A percentile compares a stretch with the other conserved stretches of the same genome.
Conservation (phyloP, 2,797 vertebrate genomes). For the Spheniscus humboldti region DNA sequence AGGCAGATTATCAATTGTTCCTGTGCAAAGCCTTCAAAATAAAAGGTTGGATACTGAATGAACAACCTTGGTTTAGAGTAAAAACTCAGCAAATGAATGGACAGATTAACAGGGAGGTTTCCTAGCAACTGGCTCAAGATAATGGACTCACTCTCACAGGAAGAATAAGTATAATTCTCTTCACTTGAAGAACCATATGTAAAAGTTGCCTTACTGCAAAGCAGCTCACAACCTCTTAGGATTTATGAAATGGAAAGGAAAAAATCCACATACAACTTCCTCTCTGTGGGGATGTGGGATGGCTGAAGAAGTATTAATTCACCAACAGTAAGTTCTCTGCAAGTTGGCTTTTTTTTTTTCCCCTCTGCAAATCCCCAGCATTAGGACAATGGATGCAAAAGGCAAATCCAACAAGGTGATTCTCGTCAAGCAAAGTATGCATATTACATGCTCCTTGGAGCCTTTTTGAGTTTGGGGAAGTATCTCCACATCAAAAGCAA, state of each 20-base stretch:
- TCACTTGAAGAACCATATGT: neutral
- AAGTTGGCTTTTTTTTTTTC: neutral
- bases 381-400: neutral
- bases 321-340: neutral
- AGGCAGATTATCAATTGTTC: neutral
- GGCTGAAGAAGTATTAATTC: neutral
- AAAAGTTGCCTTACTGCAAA: neutral
- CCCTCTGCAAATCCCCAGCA: neutral
- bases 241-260: neutral
- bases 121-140: slow-evolving; percentile 30
- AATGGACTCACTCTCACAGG: neutral
- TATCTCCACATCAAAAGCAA: neutral
- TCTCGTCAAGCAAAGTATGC: neutral
- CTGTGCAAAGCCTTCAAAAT: neutral
- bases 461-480: neutral
- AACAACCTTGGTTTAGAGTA: neutral
- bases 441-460: neutral
- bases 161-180: neutral
- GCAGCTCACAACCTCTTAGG: neutral
- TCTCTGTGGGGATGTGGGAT: neutral
- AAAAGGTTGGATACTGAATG: neutral
- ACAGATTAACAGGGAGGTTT: neutral
- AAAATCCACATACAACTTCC: neutral
- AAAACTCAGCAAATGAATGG: neutral
- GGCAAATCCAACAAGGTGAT: neutral